Evolutionary conservation across 1,140 invertebrate genomes (phyloP).

Genomic region (Ostrea edulis): DNA sequence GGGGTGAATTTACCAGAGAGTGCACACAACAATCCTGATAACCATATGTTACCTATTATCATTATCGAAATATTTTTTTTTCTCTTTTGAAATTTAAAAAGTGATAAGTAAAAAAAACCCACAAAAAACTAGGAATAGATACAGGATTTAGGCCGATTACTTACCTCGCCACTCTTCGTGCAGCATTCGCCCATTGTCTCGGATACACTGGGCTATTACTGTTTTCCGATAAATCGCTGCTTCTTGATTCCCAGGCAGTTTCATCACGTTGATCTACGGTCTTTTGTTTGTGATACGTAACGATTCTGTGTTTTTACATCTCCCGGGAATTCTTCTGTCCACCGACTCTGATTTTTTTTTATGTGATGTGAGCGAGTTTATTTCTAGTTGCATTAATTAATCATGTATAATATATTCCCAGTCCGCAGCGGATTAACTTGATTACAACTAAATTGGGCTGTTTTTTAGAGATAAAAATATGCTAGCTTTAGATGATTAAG

Average conservation of each 20-base stretch:
- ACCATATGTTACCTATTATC: constrained; percentile 1
- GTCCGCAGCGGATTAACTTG: neutral
- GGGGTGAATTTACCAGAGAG: neutral
- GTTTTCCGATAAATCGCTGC: constrained; percentile 25
- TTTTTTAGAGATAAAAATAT: neutral
- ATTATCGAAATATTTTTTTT: neutral
- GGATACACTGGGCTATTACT: neutral
- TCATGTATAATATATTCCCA: neutral
- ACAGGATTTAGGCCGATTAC: neutral
- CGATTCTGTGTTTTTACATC: neutral
- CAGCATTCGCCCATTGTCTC: neutral
- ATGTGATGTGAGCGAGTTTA: neutral
- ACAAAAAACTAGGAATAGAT: neutral
- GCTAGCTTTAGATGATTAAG: no score
- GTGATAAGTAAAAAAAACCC: neutral
- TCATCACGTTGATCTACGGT: neutral
- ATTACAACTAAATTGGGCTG: neutral
- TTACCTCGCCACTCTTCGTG: neutral
- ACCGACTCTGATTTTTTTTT: neutral
- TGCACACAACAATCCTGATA: neutral
- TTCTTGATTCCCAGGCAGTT: neutral
- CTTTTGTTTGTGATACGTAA: constrained; percentile 29
- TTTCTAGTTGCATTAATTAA: constrained; percentile 3
- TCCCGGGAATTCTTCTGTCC: neutral
- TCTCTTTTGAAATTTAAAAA: neutral